Evolutionary conservation across 2,797 vertebrate genomes (phyloP), one percentile per base, ranked within the genome.

Genomic region (Peromyscus aztecus): DNA sequence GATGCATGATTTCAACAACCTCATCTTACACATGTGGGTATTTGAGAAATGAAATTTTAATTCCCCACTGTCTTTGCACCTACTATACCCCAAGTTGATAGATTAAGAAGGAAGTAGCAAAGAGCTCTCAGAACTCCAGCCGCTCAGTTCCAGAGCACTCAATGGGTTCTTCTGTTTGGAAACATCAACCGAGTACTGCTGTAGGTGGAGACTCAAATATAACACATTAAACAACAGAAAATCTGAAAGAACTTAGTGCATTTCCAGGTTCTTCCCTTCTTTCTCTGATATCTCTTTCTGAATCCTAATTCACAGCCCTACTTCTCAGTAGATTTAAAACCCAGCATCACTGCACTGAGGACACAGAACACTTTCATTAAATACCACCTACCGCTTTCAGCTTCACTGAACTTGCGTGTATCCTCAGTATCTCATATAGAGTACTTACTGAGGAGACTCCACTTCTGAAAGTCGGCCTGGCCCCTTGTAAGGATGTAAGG

Each of bases 381-480:
- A 7, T 2, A 67, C 6, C 9, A n/a, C 81, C 24, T 14, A 21
- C 23, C 12, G 5, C 16, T 24, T 78, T 31, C 27, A 49, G 11
- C 17, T 83, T 23, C 43, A 10, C 81, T 34, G 12, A 24, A 57
- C 23, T 78, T 55, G 19, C 40, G 21, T 81, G 46, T 0, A 17
- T 55, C 4, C 9, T 78, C 1, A 16, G 4, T 12, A 57, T 2
- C 2, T 9, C 24, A 65, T n/a, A 8, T 5, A 2, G 0, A 5
- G 10, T 2, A 10, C 13, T 34, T 76, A 1, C 3, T 0, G 2
- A 55, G 10, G 12, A 11, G 4, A 17, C 89, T 0, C 1, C 0
- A 0, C 9, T 24, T 52, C 84, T 29, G 10, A 21, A 23, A 40
- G 12, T 34, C 52, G 24, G 11, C 2, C 2, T 19, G 4, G 0